Evolutionary conservation across 2,888 invertebrate genomes (phyloP).

Genomic region (Tenthredo distinguenda): DNA sequence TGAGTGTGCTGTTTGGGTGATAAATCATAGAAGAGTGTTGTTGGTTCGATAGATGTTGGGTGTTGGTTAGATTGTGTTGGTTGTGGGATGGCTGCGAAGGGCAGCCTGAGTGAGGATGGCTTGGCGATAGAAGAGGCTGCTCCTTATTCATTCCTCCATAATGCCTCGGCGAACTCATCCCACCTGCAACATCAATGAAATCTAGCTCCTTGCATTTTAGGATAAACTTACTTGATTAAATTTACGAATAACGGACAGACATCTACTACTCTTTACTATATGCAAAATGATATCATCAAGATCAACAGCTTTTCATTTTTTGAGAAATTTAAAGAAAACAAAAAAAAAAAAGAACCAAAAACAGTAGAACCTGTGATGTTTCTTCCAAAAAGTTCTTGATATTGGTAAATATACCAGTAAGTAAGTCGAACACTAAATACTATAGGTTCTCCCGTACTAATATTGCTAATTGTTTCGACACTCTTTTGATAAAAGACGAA

Average conservation of each 20-base stretch:
- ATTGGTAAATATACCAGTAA: background rate
- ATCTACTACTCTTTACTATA: conserved; percentile 26
- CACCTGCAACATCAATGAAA: conserved; percentile 80
- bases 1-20: conserved; percentile 77
- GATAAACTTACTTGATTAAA: background rate
- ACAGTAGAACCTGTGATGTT: background rate
- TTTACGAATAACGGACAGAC: conserved; percentile 28
- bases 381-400: background rate
- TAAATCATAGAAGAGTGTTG: conserved; percentile 77
- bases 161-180: conserved; percentile 81
- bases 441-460: background rate
- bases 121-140: conserved; percentile 78
- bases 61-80: conserved; percentile 79
- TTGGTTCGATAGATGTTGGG: conserved; percentile 68
- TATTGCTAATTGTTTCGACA: background rate
- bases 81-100: conserved; percentile 78
- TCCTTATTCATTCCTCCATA: conserved; percentile 79
- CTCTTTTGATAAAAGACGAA: background rate
- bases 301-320: background rate
- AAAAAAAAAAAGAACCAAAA: conserved; percentile 19
- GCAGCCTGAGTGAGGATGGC: conserved; percentile 81
- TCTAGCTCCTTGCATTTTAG: conserved; percentile 62
- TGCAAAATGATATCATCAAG: background rate
- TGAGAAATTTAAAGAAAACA: background rate
- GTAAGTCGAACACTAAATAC: background rate